Base-by-base conservation (phyloP, 2,797 vertebrate genomes). In the Sebastes cheni region DNA sequence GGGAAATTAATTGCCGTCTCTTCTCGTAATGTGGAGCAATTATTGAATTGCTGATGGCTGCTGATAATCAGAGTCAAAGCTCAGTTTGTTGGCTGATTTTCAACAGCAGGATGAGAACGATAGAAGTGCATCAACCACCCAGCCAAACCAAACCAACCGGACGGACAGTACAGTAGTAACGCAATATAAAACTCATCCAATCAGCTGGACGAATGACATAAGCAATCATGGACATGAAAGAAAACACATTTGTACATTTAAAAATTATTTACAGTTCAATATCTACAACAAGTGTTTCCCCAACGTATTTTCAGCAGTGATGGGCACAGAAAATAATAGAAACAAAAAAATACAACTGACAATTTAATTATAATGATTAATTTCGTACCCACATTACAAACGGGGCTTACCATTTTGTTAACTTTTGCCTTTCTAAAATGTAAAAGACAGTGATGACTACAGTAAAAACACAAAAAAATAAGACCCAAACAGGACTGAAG, bases 251-350 rank as follows among this genome's bases (percentile, higher is more conserved):
- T 91, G 81, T 82, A 93, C 90, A 93, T 79, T 89, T 89, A 80
- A 74, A 90, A 91, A 90, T 23, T 93, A 93, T 93, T 91, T 94
- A 95, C 92, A 94, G 46, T 69, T 89, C 75, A 58, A 59, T 92
- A 93, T 94, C 84, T 93, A 94, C 92, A 94, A 76, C 72, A 83
- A 75, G 72, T 52, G 42, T 82, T 78, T 72, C 70, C 72, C 66
- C 58, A 74, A 56, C 55, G 67, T 74, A 71, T 79, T 59, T 61
- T 81, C 82, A 83, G 81, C 72, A 76, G 42, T 80, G 30, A 84
- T 30, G 36, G 67, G 55, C 13, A 82, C 34, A 78, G 2, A 81
- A 78, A 84, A 30, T 1, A 67, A 30, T 5, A 60, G 11, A 6
- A 65, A 67, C 23, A 50, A 67, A 58, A 58, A 56, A 22, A 18